phyloP scores from a whole-genome alignment of 2,113 vertebrate species.

The Choloepus hoffmanni region DNA sequence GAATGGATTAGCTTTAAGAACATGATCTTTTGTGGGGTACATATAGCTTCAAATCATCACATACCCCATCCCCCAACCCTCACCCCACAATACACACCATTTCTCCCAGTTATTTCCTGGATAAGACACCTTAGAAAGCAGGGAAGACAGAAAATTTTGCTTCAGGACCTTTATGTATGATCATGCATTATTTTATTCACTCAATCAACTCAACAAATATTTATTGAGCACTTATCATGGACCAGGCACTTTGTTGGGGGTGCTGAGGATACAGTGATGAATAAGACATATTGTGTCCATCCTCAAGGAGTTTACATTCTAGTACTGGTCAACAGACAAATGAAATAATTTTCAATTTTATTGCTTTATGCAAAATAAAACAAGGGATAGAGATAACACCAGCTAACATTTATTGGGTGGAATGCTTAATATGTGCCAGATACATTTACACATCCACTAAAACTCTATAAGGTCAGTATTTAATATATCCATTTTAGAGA shows the following conservation, averaged over 20 bases:
- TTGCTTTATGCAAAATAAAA: neutral
- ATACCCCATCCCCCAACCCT: too few species aligned
- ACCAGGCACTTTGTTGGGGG: neutral
- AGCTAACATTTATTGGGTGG: neutral
- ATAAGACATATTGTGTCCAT: neutral
- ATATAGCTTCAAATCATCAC: too few species aligned
- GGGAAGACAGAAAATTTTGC: neutral
- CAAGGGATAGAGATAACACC: neutral
- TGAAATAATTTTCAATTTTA: conserved; percentile 18
- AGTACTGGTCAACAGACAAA: neutral
- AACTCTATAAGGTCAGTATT: neutral
- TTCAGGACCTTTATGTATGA: neutral
- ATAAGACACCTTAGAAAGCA: neutral
- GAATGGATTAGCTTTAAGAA: too few species aligned
- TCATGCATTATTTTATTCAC: neutral
- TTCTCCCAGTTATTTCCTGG: neutral
- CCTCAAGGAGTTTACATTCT: neutral
- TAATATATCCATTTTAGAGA: neutral
- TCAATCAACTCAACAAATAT: neutral
- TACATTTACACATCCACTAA: neutral
- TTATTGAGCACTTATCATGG: neutral
- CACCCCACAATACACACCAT: neutral
- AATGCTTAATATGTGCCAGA: neutral
- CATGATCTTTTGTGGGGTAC: too few species aligned
- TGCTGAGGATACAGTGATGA: neutral